phyloP scores from a whole-genome alignment of 2,797 vertebrate species.

The Poecilia picta region DNA sequence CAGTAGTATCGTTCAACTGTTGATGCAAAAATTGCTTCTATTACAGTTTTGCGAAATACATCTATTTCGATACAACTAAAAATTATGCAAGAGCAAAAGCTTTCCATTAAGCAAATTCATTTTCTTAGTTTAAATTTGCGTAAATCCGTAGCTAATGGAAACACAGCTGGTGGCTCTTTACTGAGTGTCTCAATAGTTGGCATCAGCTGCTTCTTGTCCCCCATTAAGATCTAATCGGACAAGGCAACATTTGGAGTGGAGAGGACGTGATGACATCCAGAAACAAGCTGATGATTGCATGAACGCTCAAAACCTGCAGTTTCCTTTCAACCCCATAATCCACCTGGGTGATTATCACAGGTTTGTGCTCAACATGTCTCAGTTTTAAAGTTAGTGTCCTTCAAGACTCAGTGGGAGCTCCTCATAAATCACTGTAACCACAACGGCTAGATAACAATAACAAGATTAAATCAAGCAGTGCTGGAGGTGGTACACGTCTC shows the following conservation, averaged over 20 bases:
- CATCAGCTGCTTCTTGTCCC: neutral
- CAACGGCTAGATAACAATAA: constrained; percentile 42
- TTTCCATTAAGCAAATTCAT: too few species aligned
- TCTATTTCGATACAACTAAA: too few species aligned
- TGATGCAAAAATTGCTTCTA: too few species aligned
- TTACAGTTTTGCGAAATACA: too few species aligned
- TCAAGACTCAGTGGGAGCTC: constrained; percentile 44
- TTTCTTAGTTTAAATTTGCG: too few species aligned
- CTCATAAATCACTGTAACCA: constrained; percentile 54
- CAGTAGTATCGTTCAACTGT: too few species aligned
- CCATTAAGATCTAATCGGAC: neutral
- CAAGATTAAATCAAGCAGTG: constrained; percentile 65
- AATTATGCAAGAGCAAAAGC: too few species aligned
- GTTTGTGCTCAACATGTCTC: neutral
- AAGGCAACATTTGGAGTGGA: neutral
- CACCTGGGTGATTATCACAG: neutral
- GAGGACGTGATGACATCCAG: neutral
- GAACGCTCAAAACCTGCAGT: neutral
- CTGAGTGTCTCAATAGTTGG: neutral
- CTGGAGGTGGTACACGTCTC: constrained; percentile 62
- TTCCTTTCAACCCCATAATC: neutral
- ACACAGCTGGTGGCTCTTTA: neutral
- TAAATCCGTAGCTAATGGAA: too few species aligned
- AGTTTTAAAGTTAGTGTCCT: constrained; percentile 1
- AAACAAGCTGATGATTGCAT: neutral